A percentile compares a stretch with the other conserved stretches of the same genome.
Evolutionary conservation across 2,797 vertebrate species (phyloP).

Genomic region (Anableps anableps): DNA sequence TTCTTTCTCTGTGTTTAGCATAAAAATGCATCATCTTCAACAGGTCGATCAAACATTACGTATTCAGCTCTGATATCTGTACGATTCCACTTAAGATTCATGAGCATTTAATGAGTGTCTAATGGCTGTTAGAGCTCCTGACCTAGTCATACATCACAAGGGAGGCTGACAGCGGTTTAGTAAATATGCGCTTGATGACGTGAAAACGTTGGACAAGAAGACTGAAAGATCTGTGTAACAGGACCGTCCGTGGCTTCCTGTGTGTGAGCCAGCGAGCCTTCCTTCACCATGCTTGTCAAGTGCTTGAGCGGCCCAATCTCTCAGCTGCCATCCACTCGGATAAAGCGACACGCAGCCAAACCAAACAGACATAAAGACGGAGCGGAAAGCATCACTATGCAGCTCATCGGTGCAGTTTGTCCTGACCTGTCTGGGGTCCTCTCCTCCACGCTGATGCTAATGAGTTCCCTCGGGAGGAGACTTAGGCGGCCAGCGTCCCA

Average conservation of each 20-base stretch:
- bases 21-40: not conserved
- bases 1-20: no score
- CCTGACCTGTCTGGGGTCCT: constrained; percentile 77
- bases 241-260: constrained; percentile 16
- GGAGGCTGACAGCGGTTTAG: constrained; percentile 46
- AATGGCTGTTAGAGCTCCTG: constrained; percentile 26
- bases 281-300: constrained; percentile 71
- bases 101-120: constrained; percentile 65
- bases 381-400: constrained; percentile 80
- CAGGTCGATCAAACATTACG: not conserved
- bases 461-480: constrained; percentile 78
- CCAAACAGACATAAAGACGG: constrained; percentile 66
- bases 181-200: constrained; percentile 16
- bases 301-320: constrained; percentile 63
- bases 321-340: constrained; percentile 64
- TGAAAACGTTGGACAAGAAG: constrained; percentile 1
- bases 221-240: constrained; percentile 14
- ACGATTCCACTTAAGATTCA: constrained; percentile 55
- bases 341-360: constrained; percentile 62
- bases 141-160: constrained; percentile 59
- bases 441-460: constrained; percentile 77
- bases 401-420: constrained; percentile 70
- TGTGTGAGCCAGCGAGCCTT: constrained; percentile 28
- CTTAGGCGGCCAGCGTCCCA: constrained; percentile 66
- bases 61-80: not conserved